These are phyloP conservation scores for Ginglymostoma cirratum DNA, from an alignment of 2,113 vertebrate species.

Conservation along the genomic window DNA sequence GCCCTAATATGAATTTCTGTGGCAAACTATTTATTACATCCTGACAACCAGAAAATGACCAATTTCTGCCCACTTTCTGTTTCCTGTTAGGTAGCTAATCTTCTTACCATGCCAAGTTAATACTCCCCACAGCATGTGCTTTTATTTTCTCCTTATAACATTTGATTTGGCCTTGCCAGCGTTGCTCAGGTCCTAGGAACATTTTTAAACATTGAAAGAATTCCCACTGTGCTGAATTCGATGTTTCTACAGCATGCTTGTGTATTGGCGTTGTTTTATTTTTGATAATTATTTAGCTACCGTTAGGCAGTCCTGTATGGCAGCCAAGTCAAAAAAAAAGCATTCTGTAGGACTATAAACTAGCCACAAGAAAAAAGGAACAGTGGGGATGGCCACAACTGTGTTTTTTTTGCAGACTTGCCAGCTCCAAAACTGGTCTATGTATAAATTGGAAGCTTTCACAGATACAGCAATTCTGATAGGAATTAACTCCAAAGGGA, in stretches of 20 bases:
- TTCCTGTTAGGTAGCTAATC: too few species aligned
- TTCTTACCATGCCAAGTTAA: too few species aligned
- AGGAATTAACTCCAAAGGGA: slow-evolving; percentile 8
- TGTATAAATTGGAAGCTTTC: background rate
- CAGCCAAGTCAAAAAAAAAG: background rate
- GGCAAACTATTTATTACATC: too few species aligned
- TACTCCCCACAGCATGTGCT: too few species aligned
- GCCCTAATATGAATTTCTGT: too few species aligned
- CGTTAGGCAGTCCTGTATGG: background rate
- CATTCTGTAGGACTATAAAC: background rate
- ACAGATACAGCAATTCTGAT: background rate
- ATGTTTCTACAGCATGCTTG: background rate
- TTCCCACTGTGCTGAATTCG: background rate
- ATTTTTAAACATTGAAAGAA: background rate
- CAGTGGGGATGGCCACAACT: background rate
- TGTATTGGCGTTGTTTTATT: background rate
- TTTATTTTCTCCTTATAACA: too few species aligned
- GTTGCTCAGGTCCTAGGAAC: background rate
- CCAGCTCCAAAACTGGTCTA: background rate
- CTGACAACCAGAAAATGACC: too few species aligned
- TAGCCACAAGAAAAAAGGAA: background rate
- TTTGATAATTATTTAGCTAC: background rate
- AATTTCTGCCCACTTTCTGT: too few species aligned
- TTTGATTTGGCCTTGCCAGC: background rate
- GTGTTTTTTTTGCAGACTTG: background rate